Conservation (phyloP, 2,113 vertebrate species). For the Corvus hawaiiensis region DNA sequence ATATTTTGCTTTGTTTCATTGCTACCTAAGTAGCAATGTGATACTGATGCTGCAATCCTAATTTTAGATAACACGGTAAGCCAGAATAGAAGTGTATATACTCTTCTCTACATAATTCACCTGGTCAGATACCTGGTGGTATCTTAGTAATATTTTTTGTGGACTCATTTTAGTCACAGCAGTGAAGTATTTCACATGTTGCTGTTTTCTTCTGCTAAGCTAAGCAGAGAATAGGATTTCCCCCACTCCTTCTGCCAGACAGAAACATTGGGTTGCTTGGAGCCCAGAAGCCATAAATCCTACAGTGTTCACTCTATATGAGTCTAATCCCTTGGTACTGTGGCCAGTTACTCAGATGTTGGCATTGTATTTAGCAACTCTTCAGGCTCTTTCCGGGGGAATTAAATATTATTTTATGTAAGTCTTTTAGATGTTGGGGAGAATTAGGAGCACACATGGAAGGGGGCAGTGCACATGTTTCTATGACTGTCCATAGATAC, state of each 20-base stretch:
- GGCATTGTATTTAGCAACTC: neutral
- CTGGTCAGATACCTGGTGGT: neutral
- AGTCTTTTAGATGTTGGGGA: neutral
- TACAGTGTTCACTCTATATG: neutral
- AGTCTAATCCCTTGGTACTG: neutral
- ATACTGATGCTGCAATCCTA: neutral
- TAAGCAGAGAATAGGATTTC: neutral
- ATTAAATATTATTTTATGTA: neutral
- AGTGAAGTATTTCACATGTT: neutral
- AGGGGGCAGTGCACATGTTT: neutral
- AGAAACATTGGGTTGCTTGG: neutral
- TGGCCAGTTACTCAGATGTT: neutral
- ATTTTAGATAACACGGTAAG: neutral
- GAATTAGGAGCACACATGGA: neutral
- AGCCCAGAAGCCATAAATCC: neutral
- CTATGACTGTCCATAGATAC: neutral
- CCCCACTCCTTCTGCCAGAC: neutral
- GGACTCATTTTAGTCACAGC: neutral
- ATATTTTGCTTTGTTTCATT: conserved; percentile 14
- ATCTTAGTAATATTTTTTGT: neutral
- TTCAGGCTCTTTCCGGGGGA: neutral
- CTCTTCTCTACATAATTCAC: neutral
- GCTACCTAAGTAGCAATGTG: neutral
- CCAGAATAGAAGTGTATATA: neutral
- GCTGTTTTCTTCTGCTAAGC: neutral